Evolutionary conservation across 2,797 vertebrate genomes (phyloP), one percentile per base, ranked within the genome.

Genomic region (Chelon auratus): DNA sequence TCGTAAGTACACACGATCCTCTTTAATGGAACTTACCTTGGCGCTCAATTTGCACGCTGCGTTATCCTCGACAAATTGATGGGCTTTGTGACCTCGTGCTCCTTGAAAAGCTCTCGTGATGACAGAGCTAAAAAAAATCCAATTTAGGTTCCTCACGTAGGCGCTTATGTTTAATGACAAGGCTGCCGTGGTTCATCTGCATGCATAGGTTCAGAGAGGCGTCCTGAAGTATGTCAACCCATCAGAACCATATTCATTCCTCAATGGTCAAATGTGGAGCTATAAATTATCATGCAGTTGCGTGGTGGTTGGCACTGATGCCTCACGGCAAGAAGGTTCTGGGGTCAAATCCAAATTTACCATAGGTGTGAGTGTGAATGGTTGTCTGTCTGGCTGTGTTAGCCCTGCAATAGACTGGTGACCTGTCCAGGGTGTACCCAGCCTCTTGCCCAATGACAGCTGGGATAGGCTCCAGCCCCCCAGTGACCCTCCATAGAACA

Each of bases 101-200:
- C 54, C 72, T 52, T 77, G 39, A 74, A 74, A 80, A 75, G 62
- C 75, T 67, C 65, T 47, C 11, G 66, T 45, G 55, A 82, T 86
- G 58, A 68, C 53, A 37, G 42, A 76, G 42, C 18, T 64, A 40
- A 75, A 72, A 75, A 72, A 75, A 85, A 84, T 84, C 76, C 52
- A 79, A 78, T 88, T 72, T 69, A 37, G 17, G 10, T 24, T 73
- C 42, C 54, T 61, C 15, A 2, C 1, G 11, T 63, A 50, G 48
- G 54, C 17, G 0, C 4, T 45, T n/a, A 68, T 59, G 26, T 64
- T 73, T 76, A 67, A 73, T 82, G 48, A 85, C 80, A 81, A 18
- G 43, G 66, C 62, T 43, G 65, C 56, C 12, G 50, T 57, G 56
- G 61, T 51, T 39, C 56, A 57, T 69, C 58, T 68, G 39, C 36